Percentiles rank a stretch among this genome's conserved stretches.
Conservation (phyloP, 2,797 vertebrate genomes). For the Ctenopoma multispine region DNA sequence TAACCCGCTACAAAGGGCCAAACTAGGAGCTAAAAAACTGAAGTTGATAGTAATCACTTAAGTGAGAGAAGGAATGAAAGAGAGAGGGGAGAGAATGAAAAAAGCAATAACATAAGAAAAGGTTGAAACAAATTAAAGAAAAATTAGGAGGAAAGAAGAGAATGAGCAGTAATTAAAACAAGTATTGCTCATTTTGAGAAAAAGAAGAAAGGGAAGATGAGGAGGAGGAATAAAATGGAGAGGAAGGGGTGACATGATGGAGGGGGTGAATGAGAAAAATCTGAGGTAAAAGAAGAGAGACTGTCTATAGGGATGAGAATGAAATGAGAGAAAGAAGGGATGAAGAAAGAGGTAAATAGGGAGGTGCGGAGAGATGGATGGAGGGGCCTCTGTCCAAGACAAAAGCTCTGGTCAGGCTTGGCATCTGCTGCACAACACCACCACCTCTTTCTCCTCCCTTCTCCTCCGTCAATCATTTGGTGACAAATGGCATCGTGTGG, state of each 20-base stretch:
- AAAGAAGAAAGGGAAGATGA: background rate
- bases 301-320: too few species aligned
- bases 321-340: conserved; percentile 27
- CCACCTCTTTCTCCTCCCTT: background rate
- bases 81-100: too few species aligned
- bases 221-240: background rate
- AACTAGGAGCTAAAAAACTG: too few species aligned
- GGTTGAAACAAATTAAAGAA: too few species aligned
- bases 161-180: too few species aligned
- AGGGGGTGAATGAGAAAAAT: background rate
- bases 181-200: background rate
- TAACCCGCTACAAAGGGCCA: too few species aligned
- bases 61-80: background rate
- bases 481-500: conserved; percentile 33
- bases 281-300: background rate
- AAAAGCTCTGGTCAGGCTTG: conserved; percentile 45
- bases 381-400: conserved; percentile 32
- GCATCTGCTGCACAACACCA: conserved; percentile 52
- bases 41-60: conserved; percentile 1
- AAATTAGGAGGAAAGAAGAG: too few species aligned
- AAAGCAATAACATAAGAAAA: too few species aligned
- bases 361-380: conserved; percentile 27
- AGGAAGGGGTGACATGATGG: background rate
- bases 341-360: conserved; percentile 15
- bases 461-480: conserved; percentile 15